Conservation (phyloP, 2,888 invertebrate genomes). For the Noctua janthina region DNA sequence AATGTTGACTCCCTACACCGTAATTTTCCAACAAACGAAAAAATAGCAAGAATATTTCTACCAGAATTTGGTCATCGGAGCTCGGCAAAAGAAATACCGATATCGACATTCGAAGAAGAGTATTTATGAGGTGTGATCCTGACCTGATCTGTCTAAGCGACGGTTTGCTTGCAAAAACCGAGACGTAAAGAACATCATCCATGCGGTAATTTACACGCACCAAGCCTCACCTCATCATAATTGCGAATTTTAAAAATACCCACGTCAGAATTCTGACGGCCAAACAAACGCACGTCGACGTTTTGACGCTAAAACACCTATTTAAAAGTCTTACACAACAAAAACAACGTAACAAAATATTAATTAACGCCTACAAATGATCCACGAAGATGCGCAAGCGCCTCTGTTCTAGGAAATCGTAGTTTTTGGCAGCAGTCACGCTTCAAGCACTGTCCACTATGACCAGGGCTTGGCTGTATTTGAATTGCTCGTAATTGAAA, state of each 20-base stretch:
- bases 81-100: not conserved
- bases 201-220: constrained; percentile 3
- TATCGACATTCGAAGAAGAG: not conserved
- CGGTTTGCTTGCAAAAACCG: not conserved
- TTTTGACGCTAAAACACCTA: constrained; percentile 49
- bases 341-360: constrained; percentile 62
- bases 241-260: constrained; percentile 39
- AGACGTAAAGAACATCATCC: not conserved
- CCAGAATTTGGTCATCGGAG: not conserved
- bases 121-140: not conserved
- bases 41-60: not conserved
- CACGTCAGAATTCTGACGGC: constrained; percentile 33
- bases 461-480: not conserved
- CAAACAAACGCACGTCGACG: constrained; percentile 47
- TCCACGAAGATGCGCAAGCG: constrained; percentile 49
- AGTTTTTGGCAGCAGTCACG: constrained; percentile 54
- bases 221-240: constrained; percentile 5
- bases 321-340: constrained; percentile 59
- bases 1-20: not conserved
- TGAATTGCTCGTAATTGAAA: not conserved
- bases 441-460: constrained; percentile 45
- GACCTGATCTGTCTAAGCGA: not conserved
- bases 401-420: constrained; percentile 54
- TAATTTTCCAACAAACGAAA: not conserved
- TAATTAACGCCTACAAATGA: constrained; percentile 62